These are phyloP conservation scores for Hylaeus volcanicus DNA, from an alignment of 1,140 invertebrate genomes.

Conservation along the genomic window DNA sequence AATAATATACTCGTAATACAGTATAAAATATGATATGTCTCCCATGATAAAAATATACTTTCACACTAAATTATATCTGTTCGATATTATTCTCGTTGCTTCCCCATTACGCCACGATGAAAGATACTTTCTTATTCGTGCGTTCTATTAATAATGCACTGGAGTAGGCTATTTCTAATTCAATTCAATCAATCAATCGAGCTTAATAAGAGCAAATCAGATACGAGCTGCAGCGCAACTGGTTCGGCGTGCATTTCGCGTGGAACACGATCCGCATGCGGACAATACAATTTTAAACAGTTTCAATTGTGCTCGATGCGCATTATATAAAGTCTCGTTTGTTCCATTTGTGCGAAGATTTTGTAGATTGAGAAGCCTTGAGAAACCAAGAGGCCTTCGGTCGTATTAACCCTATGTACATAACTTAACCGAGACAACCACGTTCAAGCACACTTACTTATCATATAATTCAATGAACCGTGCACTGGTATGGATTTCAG, in stretches of 20 bases:
- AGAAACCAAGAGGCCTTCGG: not conserved
- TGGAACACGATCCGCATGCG: not conserved
- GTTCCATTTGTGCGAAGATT: constrained; percentile 10
- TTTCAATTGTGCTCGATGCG: constrained; percentile 1
- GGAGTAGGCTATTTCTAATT: constrained; percentile 24
- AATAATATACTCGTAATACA: no score
- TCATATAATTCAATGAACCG: not conserved
- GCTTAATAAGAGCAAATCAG: constrained; percentile 34
- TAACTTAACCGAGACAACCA: not conserved
- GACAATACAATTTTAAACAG: not conserved
- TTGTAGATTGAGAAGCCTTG: constrained; percentile 2
- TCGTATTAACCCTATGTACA: constrained; percentile 7
- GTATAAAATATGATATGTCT: no score
- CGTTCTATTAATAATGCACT: constrained; percentile 25
- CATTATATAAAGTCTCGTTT: constrained; percentile 9
- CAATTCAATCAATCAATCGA: constrained; percentile 31
- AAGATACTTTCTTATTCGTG: constrained; percentile 9
- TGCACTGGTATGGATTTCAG: not conserved
- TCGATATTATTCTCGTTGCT: no score
- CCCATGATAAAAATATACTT: no score
- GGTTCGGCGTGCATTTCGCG: constrained; percentile 32
- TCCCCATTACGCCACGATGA: not conserved
- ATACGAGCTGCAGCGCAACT: not conserved
- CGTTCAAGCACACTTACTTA: not conserved
- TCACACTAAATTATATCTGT: no score